A percentile compares a stretch with the other conserved stretches of the same genome.
phyloP scores from a whole-genome alignment of 2,113 vertebrate species.

The Paradisaea rubra region DNA sequence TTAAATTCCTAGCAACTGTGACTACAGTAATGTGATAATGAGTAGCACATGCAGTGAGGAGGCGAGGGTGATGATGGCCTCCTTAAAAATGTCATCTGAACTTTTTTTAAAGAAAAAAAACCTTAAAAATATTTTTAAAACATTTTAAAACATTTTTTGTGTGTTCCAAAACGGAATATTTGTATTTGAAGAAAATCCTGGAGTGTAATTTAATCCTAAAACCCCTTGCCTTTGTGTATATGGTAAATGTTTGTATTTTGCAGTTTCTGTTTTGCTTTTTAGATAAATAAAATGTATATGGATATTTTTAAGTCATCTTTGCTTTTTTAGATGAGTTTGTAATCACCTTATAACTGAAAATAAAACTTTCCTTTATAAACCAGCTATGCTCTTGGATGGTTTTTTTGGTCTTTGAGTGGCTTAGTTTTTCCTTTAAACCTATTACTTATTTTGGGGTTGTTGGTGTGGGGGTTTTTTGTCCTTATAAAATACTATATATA shows the following conservation, averaged over 20 bases:
- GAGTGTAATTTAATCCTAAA: conserved; percentile 63
- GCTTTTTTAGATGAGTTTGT: conserved; percentile 81
- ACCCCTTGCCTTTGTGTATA: conserved; percentile 63
- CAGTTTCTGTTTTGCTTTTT: conserved; percentile 75
- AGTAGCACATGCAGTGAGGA: conserved; percentile 60
- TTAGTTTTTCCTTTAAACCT: neutral
- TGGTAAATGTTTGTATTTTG: conserved; percentile 72
- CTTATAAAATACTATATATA: neutral
- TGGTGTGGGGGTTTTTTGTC: neutral
- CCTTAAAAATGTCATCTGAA: conserved; percentile 60
- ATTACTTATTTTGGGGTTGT: neutral
- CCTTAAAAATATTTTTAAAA: conserved; percentile 70
- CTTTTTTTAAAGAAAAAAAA: conserved; percentile 28
- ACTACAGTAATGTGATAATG: conserved; percentile 56
- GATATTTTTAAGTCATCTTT: conserved; percentile 80
- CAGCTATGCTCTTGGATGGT: neutral
- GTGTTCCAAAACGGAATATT: conserved; percentile 59
- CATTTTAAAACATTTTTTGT: conserved; percentile 71
- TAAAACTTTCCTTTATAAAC: conserved; percentile 76
- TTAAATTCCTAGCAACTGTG: conserved; percentile 63
- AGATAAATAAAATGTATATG: conserved; percentile 76
- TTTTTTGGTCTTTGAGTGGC: neutral
- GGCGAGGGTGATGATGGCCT: neutral
- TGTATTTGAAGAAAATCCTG: conserved; percentile 63
- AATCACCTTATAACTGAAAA: conserved; percentile 78